Evolutionary conservation across 2,113 vertebrate genomes (phyloP).

Genomic region (Poicephalus meyeri): DNA sequence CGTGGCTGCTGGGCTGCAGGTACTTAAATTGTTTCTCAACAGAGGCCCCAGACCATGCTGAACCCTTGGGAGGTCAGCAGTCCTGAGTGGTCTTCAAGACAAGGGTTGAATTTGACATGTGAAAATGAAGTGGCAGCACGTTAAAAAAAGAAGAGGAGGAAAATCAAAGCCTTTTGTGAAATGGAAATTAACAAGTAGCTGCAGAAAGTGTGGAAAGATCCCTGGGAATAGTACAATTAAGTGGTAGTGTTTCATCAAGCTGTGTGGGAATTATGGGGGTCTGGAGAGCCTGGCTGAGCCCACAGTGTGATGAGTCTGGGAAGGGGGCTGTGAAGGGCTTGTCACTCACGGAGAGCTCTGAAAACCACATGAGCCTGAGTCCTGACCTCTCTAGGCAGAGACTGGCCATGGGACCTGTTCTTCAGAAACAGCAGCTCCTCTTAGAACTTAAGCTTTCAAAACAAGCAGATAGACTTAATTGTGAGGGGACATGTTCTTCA

Average conservation of each 20-base stretch:
- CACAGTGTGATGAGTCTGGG: not conserved
- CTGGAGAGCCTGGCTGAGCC: not conserved
- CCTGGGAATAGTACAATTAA: not conserved
- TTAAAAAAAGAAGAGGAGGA: not conserved
- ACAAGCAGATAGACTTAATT: not conserved
- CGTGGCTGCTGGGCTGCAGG: not conserved
- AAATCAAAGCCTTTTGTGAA: not conserved
- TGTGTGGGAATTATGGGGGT: not conserved
- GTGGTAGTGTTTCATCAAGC: not conserved
- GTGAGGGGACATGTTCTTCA: not conserved
- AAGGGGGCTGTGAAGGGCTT: not conserved
- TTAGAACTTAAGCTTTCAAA: not conserved
- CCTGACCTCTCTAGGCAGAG: not conserved
- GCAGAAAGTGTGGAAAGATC: not conserved
- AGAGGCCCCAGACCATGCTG: not conserved
- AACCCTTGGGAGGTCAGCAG: not conserved
- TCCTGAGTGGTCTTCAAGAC: not conserved
- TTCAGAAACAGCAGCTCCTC: not conserved
- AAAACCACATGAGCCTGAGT: not conserved
- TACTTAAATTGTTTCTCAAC: not conserved
- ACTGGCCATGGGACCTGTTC: not conserved
- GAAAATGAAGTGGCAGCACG: rapidly evolving
- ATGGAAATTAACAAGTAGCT: not conserved
- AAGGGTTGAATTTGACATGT: not conserved
- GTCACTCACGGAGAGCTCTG: not conserved